Percentiles rank a stretch among this genome's conserved stretches.
phyloP scores from a whole-genome alignment of 2,888 invertebrate species.

The Hydroisotoma schaefferi region DNA sequence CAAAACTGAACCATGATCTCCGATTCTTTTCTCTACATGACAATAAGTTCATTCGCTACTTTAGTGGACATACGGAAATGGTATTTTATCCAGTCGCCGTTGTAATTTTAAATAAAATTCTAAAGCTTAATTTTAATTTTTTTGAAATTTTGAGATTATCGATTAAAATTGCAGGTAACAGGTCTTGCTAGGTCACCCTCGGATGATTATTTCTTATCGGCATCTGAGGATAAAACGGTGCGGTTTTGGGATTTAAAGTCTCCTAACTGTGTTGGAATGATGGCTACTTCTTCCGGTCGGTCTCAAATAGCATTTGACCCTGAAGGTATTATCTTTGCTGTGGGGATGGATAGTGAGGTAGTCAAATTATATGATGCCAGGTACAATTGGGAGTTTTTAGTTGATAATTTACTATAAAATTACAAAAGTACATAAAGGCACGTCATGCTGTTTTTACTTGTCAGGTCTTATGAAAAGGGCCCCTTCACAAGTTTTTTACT shows the following conservation, averaged over 20 bases:
- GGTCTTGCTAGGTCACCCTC: not conserved
- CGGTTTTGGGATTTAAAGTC: constrained; percentile 2
- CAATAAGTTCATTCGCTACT: constrained; percentile 7
- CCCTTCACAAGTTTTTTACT: not conserved
- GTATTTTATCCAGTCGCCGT: not conserved
- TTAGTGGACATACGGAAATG: constrained; percentile 1
- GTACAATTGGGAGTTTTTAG: too few relatives aligned
- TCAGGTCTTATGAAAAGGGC: not conserved
- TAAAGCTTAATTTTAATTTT: not conserved
- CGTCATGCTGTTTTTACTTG: too few relatives aligned
- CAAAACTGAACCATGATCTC: not conserved
- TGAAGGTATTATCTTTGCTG: not conserved
- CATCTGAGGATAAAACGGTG: not conserved
- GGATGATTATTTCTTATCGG: not conserved
- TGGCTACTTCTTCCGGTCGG: not conserved
- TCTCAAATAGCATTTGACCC: not conserved
- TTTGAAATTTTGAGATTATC: not conserved
- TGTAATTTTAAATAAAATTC: not conserved
- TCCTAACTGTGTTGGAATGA: not conserved
- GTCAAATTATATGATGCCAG: too few relatives aligned
- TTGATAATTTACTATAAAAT: too few relatives aligned
- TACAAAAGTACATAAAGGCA: too few relatives aligned
- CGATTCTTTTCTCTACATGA: constrained; percentile 3
- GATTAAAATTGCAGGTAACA: too few relatives aligned
- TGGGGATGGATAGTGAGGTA: too few relatives aligned